Base-by-base conservation (phyloP, 2,113 vertebrate species). In the Pachypanchax playfairii region DNA sequence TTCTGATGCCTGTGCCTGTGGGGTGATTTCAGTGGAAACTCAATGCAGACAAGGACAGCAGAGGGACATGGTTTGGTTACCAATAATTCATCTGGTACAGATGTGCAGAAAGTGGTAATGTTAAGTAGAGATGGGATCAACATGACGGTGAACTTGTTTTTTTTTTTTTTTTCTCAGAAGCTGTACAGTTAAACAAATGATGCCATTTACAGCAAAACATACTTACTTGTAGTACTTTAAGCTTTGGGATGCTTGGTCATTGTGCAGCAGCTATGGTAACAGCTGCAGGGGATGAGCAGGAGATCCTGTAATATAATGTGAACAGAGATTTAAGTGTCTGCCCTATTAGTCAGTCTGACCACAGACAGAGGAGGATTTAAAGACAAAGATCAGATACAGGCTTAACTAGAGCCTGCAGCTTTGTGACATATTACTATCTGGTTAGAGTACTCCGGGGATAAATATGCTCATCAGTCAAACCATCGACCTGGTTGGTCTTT, bases 1-100 rank as follows among this genome's bases (percentile, higher is more conserved):
- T 81, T 74, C 82, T 33, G 25, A 65, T 47, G 35, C 52, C 63
- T 43, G 25, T 57, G 26, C 77, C 70, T 83, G 39, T 60, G 42
- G 39, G 42, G 42, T 35, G 47, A 71, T 73, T 51, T 60, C 38
- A 29, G 28, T 43, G 47, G 61, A 58, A 77, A 65, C 53, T 21
- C 13, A 69, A 76, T 69, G 28, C 46, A 75, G 49, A 55, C 48
- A 59, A 77, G 65, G 64, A 68, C 48, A 48, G 50, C 12, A 47
- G 52, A 72, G 65, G 54, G 50, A 67, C 60, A 56, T 20, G 14
- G 31, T 28, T 28, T 55, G 28, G 56, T 50, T 22, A 26, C 6
- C 48, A 26, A 46, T 50, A 24, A 49, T 65, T 82, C 15, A 68
- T 79, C 67, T 61, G 14, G 51, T 59, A 17, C 22, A 49, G 52